These are phyloP conservation scores for Drosophila nebulosa DNA, from an alignment of 1,140 invertebrate species.

Conservation along the genomic window DNA sequence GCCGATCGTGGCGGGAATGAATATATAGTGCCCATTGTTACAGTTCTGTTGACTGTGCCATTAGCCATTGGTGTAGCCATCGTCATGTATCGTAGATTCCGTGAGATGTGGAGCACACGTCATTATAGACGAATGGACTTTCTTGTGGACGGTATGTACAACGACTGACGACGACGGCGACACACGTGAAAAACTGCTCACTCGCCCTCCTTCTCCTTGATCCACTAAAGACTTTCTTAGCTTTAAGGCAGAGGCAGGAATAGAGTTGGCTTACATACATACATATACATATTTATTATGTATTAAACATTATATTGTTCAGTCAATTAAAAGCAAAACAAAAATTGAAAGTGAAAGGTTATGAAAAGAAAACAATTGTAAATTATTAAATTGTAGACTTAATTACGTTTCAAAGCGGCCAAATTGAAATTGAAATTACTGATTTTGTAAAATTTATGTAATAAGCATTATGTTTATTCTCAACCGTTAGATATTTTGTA, in stretches of 20 bases:
- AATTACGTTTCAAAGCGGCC: conserved; percentile 30
- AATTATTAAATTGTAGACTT: background rate
- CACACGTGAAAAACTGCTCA: conserved; percentile 14
- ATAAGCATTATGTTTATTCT: conserved; percentile 18
- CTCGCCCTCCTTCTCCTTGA: conserved; percentile 16
- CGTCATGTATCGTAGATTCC: conserved; percentile 83
- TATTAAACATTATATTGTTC: conserved; percentile 43
- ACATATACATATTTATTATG: conserved; percentile 12
- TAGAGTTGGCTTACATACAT: background rate
- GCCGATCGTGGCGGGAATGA: conserved; percentile 68
- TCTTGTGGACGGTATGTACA: conserved; percentile 86
- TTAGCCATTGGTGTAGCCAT: conserved; percentile 81
- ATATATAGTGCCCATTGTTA: conserved; percentile 83
- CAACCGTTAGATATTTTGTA: background rate
- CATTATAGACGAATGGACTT: conserved; percentile 86
- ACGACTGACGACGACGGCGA: conserved; percentile 82
- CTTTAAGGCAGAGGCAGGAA: conserved; percentile 3
- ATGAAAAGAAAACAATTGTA: conserved; percentile 2
- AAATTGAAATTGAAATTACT: conserved; percentile 40
- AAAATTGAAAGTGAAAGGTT: background rate
- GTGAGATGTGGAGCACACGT: conserved; percentile 84
- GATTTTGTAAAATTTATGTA: conserved; percentile 28
- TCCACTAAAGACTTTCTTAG: conserved; percentile 28
- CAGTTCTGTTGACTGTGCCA: conserved; percentile 82
- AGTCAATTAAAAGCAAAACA: conserved; percentile 59